Evolutionary conservation across 2,113 vertebrate species (phyloP), one percentile per base, ranked within the genome.

Genomic region (Cygnus buccinator): DNA sequence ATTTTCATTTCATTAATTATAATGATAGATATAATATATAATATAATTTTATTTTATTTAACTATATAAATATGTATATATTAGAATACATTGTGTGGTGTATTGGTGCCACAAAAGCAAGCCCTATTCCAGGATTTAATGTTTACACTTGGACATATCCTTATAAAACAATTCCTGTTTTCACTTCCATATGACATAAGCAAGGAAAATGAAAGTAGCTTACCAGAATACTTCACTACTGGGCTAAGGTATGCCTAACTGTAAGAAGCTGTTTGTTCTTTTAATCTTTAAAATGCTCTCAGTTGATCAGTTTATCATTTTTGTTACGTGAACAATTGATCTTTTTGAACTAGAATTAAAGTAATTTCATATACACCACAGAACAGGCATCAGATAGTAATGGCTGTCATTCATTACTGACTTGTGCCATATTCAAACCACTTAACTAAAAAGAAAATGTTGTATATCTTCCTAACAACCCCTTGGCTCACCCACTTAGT

Each of bases 301-400:
- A 44, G 16, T 68, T 87, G 48, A 65, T 54, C 29, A 84, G 44
- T 11, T 93, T 44, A 66, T 87, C 15, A 13, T 79, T 87, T 39
- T 33, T 91, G 18, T 68, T 48, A 87, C 66, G 68, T 41, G 41
- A 82, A n/a, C 23, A 93, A 65, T 93, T 94, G 71, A 90, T 93
- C 50, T 68, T 62, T 15, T 33, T 73, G 63, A 85, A 66, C 25
- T 73, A 52, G 63, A 52, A 70, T 85, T 58, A 74, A 73, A 6
- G 16, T 84, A 54, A 59, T 94, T 96, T 93, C 55, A 5, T 62
- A 8, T 68, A 65, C 55, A 41, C 35, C 23, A 20, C 18, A 72
- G 16, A 54, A 68, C 41, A 78, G 0, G 0, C 28, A 65, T 68
- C 41, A 79, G 33, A 41, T 25, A 57, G 15, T 66, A 58, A 44